Evolutionary conservation across 23 tunicate genomes (phyloP), one percentile per base, ranked within the genome.

Genomic region (Trididemnum miniatum): DNA sequence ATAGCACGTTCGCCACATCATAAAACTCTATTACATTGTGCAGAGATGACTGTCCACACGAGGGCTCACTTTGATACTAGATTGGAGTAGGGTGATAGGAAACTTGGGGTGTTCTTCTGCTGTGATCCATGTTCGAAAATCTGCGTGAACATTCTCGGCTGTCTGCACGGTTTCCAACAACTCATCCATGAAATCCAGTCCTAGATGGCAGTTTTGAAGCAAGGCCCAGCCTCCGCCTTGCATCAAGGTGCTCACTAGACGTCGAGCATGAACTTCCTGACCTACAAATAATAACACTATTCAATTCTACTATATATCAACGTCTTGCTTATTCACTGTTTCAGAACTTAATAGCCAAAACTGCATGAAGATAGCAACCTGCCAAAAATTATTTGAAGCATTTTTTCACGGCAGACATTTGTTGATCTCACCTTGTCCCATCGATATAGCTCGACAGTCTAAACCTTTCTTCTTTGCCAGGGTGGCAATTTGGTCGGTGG

Each of bases 81-180:
- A 93, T 50, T 93, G 98, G 7, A 93, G 89, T 15, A 93, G 65
- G 29, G 90, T 85, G 84, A 93, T 93, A 1, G 98, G 93, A 36
- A 93, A 93, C 81, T 93, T 93, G 0, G 98, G 98, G 40, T 93
- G 98, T 75, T 93, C 98, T 66, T 93, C 98, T 0, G 98, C 87
- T 30, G 98, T 93, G 34, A 93, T 88, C 98, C 98, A 93, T 38
- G 92, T 83, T 30, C 98, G 72, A 51, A 93, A 93, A n/a, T 81
- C 90, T 20, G 80, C 65, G 60, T 93, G 65, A 12, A 93, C 92
- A 80, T 84, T 88, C 57, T 93, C 98, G 30, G 89, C 83, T 0
- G 93, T 88, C 81, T 65, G 89, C 75, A 93, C 98, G 0, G 93
- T 93, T 0, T 93, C 98, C 0, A 93, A 77, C 73, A 93, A 50